phyloP scores from a whole-genome alignment of 1,140 invertebrate species.

The Monochamus saltuarius region DNA sequence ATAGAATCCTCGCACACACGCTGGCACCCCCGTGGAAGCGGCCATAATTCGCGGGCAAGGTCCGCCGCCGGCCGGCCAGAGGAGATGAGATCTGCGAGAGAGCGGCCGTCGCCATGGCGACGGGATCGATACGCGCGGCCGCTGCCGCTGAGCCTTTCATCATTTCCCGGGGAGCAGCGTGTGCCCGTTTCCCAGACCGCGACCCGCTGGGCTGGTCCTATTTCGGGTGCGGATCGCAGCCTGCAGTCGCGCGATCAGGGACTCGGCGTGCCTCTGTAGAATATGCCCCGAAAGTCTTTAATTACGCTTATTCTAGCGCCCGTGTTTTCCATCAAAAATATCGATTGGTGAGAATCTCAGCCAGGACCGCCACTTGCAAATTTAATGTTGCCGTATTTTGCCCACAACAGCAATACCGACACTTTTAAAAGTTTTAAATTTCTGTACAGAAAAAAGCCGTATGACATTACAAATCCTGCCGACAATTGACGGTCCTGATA shows the following conservation, averaged over 20 bases:
- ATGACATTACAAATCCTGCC: too few relatives aligned
- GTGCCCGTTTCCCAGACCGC: slow-evolving; percentile 33
- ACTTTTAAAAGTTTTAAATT: too few relatives aligned
- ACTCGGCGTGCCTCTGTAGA: slow-evolving; percentile 14
- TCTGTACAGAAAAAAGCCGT: too few relatives aligned
- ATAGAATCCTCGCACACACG: slow-evolving; percentile 17
- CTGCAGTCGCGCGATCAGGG: neutral
- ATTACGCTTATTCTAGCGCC: slow-evolving; percentile 1
- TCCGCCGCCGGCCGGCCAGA: slow-evolving; percentile 22
- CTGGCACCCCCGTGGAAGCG: slow-evolving; percentile 7
- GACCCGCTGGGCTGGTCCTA: slow-evolving; percentile 24
- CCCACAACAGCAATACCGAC: too few relatives aligned
- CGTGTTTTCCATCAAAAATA: too few relatives aligned
- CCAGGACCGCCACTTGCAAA: too few relatives aligned
- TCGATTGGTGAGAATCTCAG: too few relatives aligned
- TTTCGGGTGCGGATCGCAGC: slow-evolving; percentile 20
- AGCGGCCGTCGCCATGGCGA: slow-evolving; percentile 32
- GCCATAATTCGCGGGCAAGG: slow-evolving; percentile 24
- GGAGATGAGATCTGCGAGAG: slow-evolving; percentile 29
- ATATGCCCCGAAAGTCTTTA: slow-evolving; percentile 12
- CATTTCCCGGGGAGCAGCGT: slow-evolving; percentile 37
- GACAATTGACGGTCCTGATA: too few relatives aligned
- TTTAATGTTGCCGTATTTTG: too few relatives aligned
- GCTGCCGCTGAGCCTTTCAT: slow-evolving; percentile 35
- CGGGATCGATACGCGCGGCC: slow-evolving; percentile 39